phyloP scores from a whole-genome alignment of 2,888 invertebrate species.

The Chromoteleia sp. region DNA sequence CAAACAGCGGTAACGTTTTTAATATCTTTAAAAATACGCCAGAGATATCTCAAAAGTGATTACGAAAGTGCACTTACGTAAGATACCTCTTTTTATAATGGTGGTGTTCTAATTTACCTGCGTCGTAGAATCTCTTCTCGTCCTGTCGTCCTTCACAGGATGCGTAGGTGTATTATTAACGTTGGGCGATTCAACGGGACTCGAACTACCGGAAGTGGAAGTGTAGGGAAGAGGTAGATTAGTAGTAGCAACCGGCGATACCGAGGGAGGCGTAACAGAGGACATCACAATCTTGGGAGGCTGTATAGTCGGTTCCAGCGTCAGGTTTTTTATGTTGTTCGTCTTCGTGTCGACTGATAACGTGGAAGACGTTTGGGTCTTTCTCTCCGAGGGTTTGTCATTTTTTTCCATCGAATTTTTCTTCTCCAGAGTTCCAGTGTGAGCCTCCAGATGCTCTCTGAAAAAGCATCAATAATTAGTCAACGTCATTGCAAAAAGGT shows the following conservation, averaged over 20 bases:
- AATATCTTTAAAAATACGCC: too few species aligned
- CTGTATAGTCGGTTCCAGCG: conserved; percentile 76
- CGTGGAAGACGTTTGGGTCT: conserved; percentile 63
- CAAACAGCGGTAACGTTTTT: too few species aligned
- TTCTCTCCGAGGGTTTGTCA: conserved; percentile 75
- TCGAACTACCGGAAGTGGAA: conserved; percentile 85
- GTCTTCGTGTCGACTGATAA: conserved; percentile 84
- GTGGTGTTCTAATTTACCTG: conserved; percentile 87
- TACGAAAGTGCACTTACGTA: too few species aligned
- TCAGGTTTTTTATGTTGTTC: conserved; percentile 80
- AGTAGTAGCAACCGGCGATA: conserved; percentile 88
- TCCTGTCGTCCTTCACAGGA: conserved; percentile 82
- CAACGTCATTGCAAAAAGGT: background rate
- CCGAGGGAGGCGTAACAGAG: conserved; percentile 93
- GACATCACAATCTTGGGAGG: conserved; percentile 93
- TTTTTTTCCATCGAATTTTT: conserved; percentile 73
- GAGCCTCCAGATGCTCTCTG: conserved; percentile 82
- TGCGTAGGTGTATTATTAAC: conserved; percentile 85
- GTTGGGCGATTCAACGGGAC: conserved; percentile 82
- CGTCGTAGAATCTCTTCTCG: conserved; percentile 92
- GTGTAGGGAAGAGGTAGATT: conserved; percentile 84
- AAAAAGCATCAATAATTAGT: conserved; percentile 11
- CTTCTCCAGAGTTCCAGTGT: conserved; percentile 73
- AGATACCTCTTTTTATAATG: too few species aligned
- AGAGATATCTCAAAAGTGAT: too few species aligned